Evolutionary conservation across 2,888 invertebrate species (phyloP), one percentile per base, ranked within the genome.

Genomic region (Dastarcus helophoroides): DNA sequence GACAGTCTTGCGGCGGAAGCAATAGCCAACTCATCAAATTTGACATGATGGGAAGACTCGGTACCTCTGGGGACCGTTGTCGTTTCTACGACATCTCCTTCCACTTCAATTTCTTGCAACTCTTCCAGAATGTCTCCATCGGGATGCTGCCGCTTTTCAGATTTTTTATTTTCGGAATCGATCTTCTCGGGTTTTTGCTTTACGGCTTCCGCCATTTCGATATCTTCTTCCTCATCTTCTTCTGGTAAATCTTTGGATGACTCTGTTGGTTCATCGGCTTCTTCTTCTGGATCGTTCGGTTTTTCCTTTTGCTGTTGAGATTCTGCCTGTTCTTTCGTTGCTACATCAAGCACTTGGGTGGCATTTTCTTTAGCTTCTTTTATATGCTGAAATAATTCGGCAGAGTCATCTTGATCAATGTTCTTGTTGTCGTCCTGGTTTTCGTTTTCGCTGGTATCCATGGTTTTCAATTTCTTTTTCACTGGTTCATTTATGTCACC

Each of bases 251-350:
- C 58, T 21, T 71, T 65, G 14, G 75, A 72, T 4, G 71, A 68
- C 39, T 74, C 69, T 8, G 68, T 65, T 4, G 67, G 48, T 26
- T 71, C 63, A 6, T 72, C 69, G 3, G 67, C 67, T 19, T 74
- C 67, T 32, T 72, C 67, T 23, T 77, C 72, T 13, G 76, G 71
- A 22, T 72, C 65, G 35, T 76, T 69, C n/a, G 73, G 70, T 4
- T 75, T 36, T 37, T 56, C 50, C 28, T 50, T 47, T 28, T 48
- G 43, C 30, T 48, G 43, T 33, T 79, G 76, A 41, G 72, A 60
- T 43, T 81, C 69, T 19, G 80, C 80, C 61, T 93, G 90, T 41
- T 91, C 89, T 56, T 83, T 75, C 0, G 82, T 83, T 0, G 83
- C 83, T 28, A 76, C 76, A 44, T 84, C 84, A 40, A 81, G 56